Evolutionary conservation across 2,888 invertebrate species (phyloP).

Genomic region (Lithophane socia): DNA sequence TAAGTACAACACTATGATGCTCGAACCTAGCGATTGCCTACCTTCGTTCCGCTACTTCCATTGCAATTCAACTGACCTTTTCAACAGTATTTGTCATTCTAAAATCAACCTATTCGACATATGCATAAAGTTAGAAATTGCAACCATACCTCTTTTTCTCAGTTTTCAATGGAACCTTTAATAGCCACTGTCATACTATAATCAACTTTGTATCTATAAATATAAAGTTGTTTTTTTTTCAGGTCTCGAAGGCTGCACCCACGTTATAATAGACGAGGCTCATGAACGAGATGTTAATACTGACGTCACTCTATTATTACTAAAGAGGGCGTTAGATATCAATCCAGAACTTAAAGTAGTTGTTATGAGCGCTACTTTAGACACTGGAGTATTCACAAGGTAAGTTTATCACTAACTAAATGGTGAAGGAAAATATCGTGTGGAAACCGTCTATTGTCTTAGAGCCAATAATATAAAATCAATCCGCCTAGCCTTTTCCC

Average conservation of each 20-base stretch:
- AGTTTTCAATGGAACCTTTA: neutral
- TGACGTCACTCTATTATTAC: conserved; percentile 91
- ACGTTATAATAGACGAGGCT: conserved; percentile 94
- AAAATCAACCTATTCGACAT: neutral
- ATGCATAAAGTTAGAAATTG: neutral
- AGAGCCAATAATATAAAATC: too few relatives aligned
- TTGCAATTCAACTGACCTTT: neutral
- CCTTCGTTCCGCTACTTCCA: too few relatives aligned
- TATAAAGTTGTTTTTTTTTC: conserved; percentile 12
- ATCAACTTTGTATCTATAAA: rapidly evolving
- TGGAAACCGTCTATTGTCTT: neutral
- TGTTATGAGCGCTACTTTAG: conserved; percentile 94
- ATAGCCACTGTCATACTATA: neutral
- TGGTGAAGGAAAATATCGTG: neutral
- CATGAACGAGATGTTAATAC: conserved; percentile 93
- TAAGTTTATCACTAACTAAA: neutral
- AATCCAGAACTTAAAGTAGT: conserved; percentile 91
- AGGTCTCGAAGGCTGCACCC: conserved; percentile 91
- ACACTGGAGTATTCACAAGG: conserved; percentile 90
- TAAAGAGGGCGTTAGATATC: conserved; percentile 88
- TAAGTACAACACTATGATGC: too few relatives aligned
- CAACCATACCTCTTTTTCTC: neutral
- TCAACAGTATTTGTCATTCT: neutral
- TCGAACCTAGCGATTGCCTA: too few relatives aligned
- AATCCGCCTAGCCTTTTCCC: too few relatives aligned